Evolutionary conservation across 1,140 invertebrate genomes (phyloP), one percentile per base, ranked within the genome.

Genomic region (Zelostemma sp.): DNA sequence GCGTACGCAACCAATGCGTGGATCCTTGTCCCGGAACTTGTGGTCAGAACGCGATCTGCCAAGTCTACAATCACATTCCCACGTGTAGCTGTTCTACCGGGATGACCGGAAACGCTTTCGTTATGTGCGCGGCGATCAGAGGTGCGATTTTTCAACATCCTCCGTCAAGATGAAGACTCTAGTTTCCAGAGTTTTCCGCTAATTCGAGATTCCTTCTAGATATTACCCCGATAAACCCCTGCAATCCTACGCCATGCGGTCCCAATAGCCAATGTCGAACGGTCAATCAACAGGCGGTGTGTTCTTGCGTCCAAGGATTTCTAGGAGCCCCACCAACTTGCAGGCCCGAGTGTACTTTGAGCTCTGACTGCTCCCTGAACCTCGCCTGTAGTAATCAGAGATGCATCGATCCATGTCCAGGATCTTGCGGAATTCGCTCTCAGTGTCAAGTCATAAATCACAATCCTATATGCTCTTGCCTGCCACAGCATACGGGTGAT

Each of bases 51-150:
- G 91, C 91, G 9, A 78, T 88, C n/a, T 93, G 92, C 76, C 88
- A 89, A 72, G 89, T 92, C 1, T 84, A 90, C 9, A 92, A 92
- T 82, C 90, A 93, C 73, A 85, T 90, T 38, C 89, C 92, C 6
- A 87, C 88, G 46, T 94, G 93, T 73, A 89, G 85, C 43, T 94
- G 93, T 77, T 86, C 88, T 45, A 53, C 77, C 35, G 85, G 88
- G 53, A 89, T 84, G 72, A 88, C 88, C 16, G 92, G 92, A 53
- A 90, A 93, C 83, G 90, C 90, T 33, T 91, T 91, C 75, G 76
- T 83, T 63, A 85, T 80, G 74, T 90, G 73, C 51, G 48, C 58
- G 6, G 15, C 38, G 18, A 18, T 56, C 18, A 58, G 21, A 68
- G 65, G 65, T 72, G 16, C n/a, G 19, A 54, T 60, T 45, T 64